Conservation (phyloP, 2,888 invertebrate species). For the Drosophila prolongata region DNA sequence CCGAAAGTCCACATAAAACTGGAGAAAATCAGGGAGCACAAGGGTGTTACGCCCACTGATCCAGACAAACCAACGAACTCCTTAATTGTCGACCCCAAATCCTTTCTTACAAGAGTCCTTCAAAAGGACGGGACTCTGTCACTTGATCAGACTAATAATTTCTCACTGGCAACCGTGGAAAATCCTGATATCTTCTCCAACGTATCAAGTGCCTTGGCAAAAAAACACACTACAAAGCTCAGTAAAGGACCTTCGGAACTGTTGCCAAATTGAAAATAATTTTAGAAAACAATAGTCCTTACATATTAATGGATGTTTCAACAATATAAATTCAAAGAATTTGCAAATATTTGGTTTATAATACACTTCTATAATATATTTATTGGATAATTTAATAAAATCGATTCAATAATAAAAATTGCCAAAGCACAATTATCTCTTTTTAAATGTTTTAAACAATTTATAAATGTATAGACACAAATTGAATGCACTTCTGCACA, state of each 20-base stretch:
- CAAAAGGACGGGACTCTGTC: not conserved
- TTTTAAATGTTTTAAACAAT: too few species aligned
- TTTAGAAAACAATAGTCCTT: not conserved
- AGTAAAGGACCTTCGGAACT: not conserved
- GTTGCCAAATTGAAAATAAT: not conserved
- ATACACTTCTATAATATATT: not conserved
- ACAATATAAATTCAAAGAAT: too few species aligned
- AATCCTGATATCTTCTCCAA: not conserved
- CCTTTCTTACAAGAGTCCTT: conserved; percentile 1
- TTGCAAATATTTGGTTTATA: too few species aligned
- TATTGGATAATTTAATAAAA: not conserved
- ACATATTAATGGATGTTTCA: too few species aligned
- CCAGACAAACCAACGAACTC: not conserved
- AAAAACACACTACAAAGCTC: not conserved
- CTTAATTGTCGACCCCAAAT: not conserved
- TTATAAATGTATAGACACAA: too few species aligned
- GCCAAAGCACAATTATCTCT: too few species aligned
- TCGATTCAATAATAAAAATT: not conserved
- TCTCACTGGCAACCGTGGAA: not conserved
- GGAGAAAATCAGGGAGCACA: not conserved
- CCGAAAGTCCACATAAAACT: not conserved
- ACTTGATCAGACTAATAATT: not conserved
- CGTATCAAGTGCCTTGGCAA: not conserved
- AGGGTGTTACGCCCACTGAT: too few species aligned
- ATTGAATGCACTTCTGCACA: too few species aligned